These are phyloP conservation scores for Sipha flava DNA, from an alignment of 1,140 invertebrate genomes.

Conservation along the genomic window DNA sequence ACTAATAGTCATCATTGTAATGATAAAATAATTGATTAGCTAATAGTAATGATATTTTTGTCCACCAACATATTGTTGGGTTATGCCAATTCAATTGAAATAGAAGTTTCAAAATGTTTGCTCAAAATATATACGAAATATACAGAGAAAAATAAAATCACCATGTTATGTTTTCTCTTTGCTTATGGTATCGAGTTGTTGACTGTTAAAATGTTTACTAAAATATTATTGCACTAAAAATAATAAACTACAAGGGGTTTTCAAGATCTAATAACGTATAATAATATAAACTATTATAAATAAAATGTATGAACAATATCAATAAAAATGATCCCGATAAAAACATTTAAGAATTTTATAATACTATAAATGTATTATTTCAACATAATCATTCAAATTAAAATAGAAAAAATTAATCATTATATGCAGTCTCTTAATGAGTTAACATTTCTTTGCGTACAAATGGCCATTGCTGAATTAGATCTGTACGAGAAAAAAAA, in stretches of 20 bases:
- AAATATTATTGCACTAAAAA: not conserved
- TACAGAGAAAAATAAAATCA: too few relatives aligned
- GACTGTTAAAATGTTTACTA: not conserved
- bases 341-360: not conserved
- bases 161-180: too few relatives aligned
- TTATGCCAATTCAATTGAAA: too few relatives aligned
- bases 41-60: too few relatives aligned
- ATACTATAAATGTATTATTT: too few relatives aligned
- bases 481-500: not conserved
- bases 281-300: not conserved
- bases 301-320: not conserved
- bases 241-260: not conserved
- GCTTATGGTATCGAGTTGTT: too few relatives aligned
- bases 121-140: too few relatives aligned
- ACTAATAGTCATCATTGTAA: not conserved
- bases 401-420: not conserved
- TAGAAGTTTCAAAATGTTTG: too few relatives aligned
- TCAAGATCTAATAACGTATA: not conserved
- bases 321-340: not conserved
- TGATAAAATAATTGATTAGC: too few relatives aligned
- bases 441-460: not conserved
- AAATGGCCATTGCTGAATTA: not conserved
- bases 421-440: not conserved
- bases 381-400: not conserved
- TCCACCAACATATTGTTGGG: too few relatives aligned